Evolutionary conservation across 2,888 invertebrate species (phyloP).

Genomic region (Eristalis tenax): DNA sequence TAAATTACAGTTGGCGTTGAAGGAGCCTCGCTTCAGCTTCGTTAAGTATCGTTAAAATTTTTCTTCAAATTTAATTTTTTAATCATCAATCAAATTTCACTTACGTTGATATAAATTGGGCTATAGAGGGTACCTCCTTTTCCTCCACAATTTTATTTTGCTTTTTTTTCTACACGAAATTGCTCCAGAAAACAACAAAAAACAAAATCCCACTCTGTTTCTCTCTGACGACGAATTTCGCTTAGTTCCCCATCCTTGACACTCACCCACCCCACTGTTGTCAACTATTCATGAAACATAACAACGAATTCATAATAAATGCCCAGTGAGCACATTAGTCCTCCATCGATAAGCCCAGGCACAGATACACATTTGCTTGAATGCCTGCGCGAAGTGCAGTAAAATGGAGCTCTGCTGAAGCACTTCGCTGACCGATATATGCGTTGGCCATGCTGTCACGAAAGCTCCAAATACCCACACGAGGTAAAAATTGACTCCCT

Average conservation of each 20-base stretch:
- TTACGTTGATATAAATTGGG: too few relatives aligned
- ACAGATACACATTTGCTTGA: constrained; percentile 39
- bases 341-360: not conserved
- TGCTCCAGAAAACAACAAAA: too few relatives aligned
- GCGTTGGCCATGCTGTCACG: constrained; percentile 62
- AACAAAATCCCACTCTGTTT: too few relatives aligned
- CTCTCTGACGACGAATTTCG: not conserved
- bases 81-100: too few relatives aligned
- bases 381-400: constrained; percentile 39
- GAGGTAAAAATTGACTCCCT: constrained; percentile 21
- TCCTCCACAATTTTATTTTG: too few relatives aligned
- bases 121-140: too few relatives aligned
- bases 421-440: constrained; percentile 59
- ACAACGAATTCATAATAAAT: constrained; percentile 16
- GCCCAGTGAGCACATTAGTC: not conserved
- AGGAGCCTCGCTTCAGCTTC: too few relatives aligned
- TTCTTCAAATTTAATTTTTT: too few relatives aligned
- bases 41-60: too few relatives aligned
- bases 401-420: constrained; percentile 19
- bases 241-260: not conserved
- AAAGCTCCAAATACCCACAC: constrained; percentile 55
- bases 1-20: too few relatives aligned
- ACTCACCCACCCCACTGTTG: constrained; percentile 25
- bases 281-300: not conserved
- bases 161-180: too few relatives aligned